Evolutionary conservation across 1,140 invertebrate genomes (phyloP).

Genomic region (Neodiprion lecontei): DNA sequence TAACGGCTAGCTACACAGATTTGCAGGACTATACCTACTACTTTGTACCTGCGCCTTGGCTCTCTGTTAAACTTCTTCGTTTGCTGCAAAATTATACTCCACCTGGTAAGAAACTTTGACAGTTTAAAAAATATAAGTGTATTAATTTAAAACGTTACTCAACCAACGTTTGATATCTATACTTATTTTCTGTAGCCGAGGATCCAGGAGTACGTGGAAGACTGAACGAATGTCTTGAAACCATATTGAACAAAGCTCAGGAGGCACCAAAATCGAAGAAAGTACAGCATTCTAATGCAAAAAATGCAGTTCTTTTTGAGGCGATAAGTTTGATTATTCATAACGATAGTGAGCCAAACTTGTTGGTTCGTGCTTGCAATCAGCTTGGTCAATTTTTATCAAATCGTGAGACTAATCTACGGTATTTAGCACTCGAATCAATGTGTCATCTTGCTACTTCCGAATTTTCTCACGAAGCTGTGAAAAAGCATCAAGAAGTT

Average conservation of each 20-base stretch:
- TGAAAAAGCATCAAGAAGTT: conserved; percentile 99
- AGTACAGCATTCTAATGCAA: conserved; percentile 99
- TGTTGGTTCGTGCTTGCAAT: conserved; percentile 97
- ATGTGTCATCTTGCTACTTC: conserved; percentile 99
- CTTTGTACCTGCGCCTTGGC: conserved; percentile 99
- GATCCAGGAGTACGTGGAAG: conserved; percentile 94
- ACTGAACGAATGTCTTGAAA: conserved; percentile 98
- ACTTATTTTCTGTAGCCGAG: conserved; percentile 65
- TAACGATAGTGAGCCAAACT: conserved; percentile 97
- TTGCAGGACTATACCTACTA: conserved; percentile 99
- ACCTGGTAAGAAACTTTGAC: conserved; percentile 70
- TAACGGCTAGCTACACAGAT: conserved; percentile 97
- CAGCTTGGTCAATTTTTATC: conserved; percentile 98
- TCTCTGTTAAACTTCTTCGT: conserved; percentile 96
- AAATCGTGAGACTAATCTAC: conserved; percentile 97
- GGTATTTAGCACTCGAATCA: conserved; percentile 97
- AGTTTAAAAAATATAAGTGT: conserved; percentile 10
- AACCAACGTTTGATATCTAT: conserved; percentile 11
- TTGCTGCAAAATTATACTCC: conserved; percentile 98
- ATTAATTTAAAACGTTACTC: conserved; percentile 10
- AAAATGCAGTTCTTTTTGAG: conserved; percentile 99
- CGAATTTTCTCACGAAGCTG: conserved; percentile 99
- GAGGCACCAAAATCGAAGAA: conserved; percentile 99
- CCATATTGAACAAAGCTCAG: conserved; percentile 99
- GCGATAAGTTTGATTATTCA: conserved; percentile 99